Conservation (phyloP, 1,140 invertebrate genomes). For the Dinoponera quadriceps region DNA sequence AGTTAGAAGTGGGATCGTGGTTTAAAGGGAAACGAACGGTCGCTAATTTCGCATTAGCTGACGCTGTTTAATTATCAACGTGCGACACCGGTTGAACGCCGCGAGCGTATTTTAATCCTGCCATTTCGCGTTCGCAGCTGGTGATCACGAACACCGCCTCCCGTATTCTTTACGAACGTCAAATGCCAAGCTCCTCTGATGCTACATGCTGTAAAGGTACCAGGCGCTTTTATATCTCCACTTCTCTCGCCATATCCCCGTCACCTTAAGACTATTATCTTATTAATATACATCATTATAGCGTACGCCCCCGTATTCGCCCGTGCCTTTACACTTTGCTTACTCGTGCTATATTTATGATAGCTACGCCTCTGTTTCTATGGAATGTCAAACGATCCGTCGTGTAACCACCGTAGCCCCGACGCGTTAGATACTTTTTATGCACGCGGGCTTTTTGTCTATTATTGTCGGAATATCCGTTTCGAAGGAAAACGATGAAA, state of each 20-base stretch:
- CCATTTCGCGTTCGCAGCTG: too few species aligned
- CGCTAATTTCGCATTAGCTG: too few species aligned
- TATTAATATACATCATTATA: slow-evolving; percentile 55
- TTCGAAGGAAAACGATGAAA: background rate
- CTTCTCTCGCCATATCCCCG: slow-evolving; percentile 7
- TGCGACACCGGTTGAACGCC: too few species aligned
- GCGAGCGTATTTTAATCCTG: too few species aligned
- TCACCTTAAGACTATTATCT: slow-evolving; percentile 20
- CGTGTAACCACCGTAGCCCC: background rate
- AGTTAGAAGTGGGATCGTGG: too few species aligned
- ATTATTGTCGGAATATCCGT: background rate
- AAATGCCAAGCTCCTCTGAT: background rate
- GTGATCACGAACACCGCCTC: too few species aligned
- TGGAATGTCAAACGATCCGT: slow-evolving; percentile 45
- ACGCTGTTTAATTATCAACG: too few species aligned
- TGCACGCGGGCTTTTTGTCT: background rate
- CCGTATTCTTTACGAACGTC: too few species aligned
- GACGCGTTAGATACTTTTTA: background rate
- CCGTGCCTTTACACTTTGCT: slow-evolving; percentile 33
- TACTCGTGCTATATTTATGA: slow-evolving; percentile 32
- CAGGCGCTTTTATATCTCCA: background rate
- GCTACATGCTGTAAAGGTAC: background rate
- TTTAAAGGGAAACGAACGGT: too few species aligned
- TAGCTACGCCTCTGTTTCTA: slow-evolving; percentile 27
- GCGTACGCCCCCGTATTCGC: slow-evolving; percentile 33